Conservation (phyloP, 2,797 vertebrate species). For the Schizothorax lantsangensis region DNA sequence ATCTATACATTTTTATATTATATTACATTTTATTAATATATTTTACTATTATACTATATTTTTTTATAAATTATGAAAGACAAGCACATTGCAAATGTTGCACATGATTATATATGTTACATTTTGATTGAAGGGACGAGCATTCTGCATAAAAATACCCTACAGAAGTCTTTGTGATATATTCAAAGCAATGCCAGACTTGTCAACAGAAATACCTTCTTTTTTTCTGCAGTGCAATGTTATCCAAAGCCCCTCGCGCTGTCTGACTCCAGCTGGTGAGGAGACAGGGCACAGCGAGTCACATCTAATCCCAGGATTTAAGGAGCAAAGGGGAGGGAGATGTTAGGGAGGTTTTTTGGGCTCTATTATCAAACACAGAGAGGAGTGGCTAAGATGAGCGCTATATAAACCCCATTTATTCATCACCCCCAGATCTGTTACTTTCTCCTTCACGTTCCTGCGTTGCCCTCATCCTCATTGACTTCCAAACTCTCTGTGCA, state of each 20-base stretch:
- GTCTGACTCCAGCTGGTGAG: constrained; percentile 38
- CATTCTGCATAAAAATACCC: neutral
- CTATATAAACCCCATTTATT: constrained; percentile 89
- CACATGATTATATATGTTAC: neutral
- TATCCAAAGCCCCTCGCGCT: constrained; percentile 17
- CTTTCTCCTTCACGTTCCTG: constrained; percentile 77
- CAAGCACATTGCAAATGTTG: neutral
- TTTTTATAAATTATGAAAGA: neutral
- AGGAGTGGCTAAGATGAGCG: constrained; percentile 86
- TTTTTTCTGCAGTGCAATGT: neutral
- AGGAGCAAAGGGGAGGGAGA: constrained; percentile 80
- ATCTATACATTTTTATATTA: neutral
- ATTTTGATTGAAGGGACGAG: neutral
- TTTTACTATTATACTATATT: neutral
- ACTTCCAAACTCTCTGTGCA: constrained; percentile 65
- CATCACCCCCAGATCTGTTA: constrained; percentile 83
- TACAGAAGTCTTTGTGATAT: neutral
- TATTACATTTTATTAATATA: neutral
- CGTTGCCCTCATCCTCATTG: constrained; percentile 67
- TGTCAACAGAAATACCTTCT: constrained; percentile 13
- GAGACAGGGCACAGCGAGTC: constrained; percentile 46
- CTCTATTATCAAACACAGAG: constrained; percentile 68
- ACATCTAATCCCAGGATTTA: constrained; percentile 54
- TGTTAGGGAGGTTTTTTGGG: constrained; percentile 73
- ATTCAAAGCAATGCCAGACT: neutral